phyloP scores from a whole-genome alignment of 2,113 vertebrate species.

The Istiophorus platypterus region DNA sequence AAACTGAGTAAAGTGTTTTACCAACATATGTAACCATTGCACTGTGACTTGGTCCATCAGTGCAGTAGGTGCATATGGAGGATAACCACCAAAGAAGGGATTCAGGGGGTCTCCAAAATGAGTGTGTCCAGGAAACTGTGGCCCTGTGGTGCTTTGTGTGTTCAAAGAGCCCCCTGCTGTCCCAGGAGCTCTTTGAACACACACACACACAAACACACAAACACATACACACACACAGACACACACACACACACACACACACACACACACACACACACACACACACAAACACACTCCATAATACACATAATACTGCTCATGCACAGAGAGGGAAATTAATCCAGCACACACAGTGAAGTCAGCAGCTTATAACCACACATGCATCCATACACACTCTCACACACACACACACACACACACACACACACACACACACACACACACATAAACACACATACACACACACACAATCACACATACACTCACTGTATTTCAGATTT shows the following conservation, averaged over 20 bases:
- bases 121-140: conserved; percentile 35
- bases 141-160: conserved; percentile 60
- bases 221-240: conserved; percentile 35
- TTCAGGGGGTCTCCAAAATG: conserved; percentile 19
- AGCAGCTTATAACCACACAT: conserved; percentile 35
- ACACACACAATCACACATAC: neutral
- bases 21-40: neutral
- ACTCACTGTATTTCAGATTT: conserved; percentile 20
- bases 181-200: conserved; percentile 40
- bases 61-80: conserved; percentile 42
- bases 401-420: neutral
- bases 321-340: conserved; percentile 53
- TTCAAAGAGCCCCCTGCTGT: conserved; percentile 50
- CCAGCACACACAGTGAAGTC: conserved; percentile 44
- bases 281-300: conserved; percentile 19
- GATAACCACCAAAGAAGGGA: conserved; percentile 47
- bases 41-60: neutral
- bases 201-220: conserved; percentile 36
- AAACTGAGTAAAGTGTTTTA: neutral
- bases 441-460: conserved; percentile 3
- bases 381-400: neutral
- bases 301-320: conserved; percentile 50
- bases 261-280: conserved; percentile 36
- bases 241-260: conserved; percentile 29
- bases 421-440: conserved; percentile 19